These are phyloP conservation scores for Calidris pygmaea DNA, from an alignment of 2,113 vertebrate genomes.

Conservation along the genomic window DNA sequence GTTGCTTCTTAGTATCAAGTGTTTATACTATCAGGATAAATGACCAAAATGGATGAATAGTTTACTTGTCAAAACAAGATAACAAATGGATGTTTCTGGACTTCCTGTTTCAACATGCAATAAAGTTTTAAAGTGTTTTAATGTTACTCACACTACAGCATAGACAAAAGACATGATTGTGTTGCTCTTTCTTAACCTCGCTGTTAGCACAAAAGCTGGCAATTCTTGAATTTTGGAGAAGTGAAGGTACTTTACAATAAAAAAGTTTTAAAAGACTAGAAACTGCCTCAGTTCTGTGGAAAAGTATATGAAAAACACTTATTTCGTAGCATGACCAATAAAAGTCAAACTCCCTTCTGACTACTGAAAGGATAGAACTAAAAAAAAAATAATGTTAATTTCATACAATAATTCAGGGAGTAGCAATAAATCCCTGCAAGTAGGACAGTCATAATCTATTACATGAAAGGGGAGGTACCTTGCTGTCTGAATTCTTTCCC, in stretches of 20 bases:
- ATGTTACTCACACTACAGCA: not conserved
- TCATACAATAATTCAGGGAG: not conserved
- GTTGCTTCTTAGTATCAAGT: not conserved
- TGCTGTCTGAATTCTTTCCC: not conserved
- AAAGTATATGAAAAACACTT: not conserved
- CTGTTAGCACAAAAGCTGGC: not conserved
- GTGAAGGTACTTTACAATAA: not conserved
- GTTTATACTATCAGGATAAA: not conserved
- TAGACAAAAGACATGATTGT: not conserved
- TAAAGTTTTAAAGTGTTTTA: not conserved
- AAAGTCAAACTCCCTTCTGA: not conserved
- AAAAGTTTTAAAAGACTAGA: not conserved
- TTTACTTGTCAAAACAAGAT: not conserved
- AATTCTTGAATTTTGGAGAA: not conserved
- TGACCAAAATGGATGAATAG: not conserved
- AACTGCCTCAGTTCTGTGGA: not conserved
- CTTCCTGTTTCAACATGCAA: not conserved
- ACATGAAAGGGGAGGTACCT: not conserved
- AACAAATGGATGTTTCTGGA: not conserved
- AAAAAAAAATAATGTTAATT: not conserved
- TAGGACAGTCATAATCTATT: rapidly evolving
- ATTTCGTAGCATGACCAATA: not conserved
- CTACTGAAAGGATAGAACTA: not conserved
- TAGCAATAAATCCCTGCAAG: not conserved
- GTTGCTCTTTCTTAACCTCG: not conserved